Conservation (phyloP, 2,113 vertebrate species). For the Ciconia maguari region DNA sequence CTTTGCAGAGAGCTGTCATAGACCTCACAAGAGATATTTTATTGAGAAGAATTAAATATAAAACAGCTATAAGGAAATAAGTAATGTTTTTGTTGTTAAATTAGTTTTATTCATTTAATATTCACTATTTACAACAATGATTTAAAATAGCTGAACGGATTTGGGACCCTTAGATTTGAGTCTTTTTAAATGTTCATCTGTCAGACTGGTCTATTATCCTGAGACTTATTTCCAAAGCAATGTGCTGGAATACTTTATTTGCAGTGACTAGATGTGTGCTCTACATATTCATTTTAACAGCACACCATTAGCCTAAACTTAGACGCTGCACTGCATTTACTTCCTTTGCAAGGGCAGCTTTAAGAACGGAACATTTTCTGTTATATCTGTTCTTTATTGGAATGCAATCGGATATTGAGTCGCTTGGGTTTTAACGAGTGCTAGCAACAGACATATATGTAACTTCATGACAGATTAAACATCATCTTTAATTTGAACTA, state of each 20-base stretch:
- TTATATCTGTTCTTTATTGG: constrained; percentile 31
- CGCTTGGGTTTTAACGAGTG: constrained; percentile 32
- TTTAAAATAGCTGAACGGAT: background rate
- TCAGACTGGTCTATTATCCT: background rate
- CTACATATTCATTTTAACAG: background rate
- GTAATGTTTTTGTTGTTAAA: background rate
- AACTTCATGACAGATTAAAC: background rate
- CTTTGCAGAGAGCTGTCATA: background rate
- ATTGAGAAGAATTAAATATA: background rate
- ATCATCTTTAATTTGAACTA: constrained; percentile 23
- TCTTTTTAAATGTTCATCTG: background rate
- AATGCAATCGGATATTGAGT: constrained; percentile 38
- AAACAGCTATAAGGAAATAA: background rate
- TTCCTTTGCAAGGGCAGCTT: background rate
- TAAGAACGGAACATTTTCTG: background rate
- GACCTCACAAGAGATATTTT: background rate
- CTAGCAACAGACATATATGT: background rate
- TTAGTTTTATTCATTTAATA: constrained; percentile 18
- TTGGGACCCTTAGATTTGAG: background rate
- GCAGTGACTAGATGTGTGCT: background rate
- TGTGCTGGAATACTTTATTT: background rate
- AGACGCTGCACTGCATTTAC: background rate
- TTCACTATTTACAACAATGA: background rate
- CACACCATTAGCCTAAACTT: background rate
- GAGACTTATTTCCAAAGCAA: background rate